Percentiles rank a stretch among this genome's conserved stretches.
phyloP scores from a whole-genome alignment of 2,113 vertebrate species.

The Gracilinanus agilis region DNA sequence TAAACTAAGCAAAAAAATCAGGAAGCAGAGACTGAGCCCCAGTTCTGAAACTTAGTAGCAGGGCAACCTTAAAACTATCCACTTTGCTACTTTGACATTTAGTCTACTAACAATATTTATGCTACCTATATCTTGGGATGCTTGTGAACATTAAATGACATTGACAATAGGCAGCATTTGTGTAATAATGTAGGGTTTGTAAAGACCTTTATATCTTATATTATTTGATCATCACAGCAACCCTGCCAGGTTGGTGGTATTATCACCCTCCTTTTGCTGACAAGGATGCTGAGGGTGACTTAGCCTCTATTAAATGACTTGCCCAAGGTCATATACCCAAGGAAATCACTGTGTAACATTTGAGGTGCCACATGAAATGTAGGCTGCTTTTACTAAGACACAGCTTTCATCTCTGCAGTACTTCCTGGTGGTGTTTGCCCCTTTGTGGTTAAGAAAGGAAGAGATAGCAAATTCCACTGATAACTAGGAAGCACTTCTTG shows the following conservation, averaged over 20 bases:
- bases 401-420: background rate
- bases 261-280: background rate
- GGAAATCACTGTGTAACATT: background rate
- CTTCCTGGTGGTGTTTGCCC: background rate
- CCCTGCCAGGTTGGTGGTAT: background rate
- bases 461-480: background rate
- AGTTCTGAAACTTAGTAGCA: background rate
- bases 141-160: background rate
- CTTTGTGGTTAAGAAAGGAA: background rate
- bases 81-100: background rate
- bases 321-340: background rate
- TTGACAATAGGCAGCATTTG: background rate
- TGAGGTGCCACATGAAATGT: background rate
- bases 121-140: background rate
- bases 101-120: background rate
- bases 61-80: background rate
- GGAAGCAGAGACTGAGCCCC: background rate
- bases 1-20: background rate
- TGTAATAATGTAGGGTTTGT: background rate
- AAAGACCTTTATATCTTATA: background rate
- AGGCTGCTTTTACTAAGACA: background rate
- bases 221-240: background rate
- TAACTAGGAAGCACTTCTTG: background rate
- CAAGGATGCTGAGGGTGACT: background rate
- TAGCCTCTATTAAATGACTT: background rate